Percentiles rank a stretch among this genome's conserved stretches.
These are phyloP conservation scores for Fragum sueziense DNA, from an alignment of 2,888 invertebrate species.

Conservation along the genomic window DNA sequence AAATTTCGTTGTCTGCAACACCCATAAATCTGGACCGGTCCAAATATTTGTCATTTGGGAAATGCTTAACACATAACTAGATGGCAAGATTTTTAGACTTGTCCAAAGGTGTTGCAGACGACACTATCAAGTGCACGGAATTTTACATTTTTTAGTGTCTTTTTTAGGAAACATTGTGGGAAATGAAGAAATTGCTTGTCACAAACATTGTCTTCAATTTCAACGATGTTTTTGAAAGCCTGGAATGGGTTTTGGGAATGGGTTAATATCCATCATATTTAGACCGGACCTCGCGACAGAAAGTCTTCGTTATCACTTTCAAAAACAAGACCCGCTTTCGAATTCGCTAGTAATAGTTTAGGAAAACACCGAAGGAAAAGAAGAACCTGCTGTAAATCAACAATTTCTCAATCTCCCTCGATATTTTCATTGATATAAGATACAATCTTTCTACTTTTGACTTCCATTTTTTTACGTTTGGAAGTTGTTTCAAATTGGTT, in stretches of 20 bases:
- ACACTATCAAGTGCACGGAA: background rate
- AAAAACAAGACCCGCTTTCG: background rate
- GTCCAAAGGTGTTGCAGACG: background rate
- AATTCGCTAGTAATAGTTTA: background rate
- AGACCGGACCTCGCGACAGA: background rate
- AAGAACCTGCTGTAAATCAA: background rate
- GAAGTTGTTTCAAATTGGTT: background rate
- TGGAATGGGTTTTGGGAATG: background rate
- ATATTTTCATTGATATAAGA: background rate
- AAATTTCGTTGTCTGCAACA: background rate
- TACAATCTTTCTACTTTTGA: background rate
- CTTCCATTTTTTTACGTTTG: background rate
- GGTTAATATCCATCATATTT: background rate
- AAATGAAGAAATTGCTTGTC: conserved; percentile 1
- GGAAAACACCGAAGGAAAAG: background rate
- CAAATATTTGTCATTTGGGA: background rate
- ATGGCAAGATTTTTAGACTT: background rate
- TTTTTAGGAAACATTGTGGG: background rate
- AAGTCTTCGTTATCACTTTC: background rate
- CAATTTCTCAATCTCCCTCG: background rate
- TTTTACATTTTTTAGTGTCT: background rate
- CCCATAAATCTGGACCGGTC: background rate
- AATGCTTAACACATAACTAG: background rate
- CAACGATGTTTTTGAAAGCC: too few relatives aligned
- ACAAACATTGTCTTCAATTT: background rate